Conservation (phyloP, 2,888 invertebrate species). For the Cacoxenus indagator region DNA sequence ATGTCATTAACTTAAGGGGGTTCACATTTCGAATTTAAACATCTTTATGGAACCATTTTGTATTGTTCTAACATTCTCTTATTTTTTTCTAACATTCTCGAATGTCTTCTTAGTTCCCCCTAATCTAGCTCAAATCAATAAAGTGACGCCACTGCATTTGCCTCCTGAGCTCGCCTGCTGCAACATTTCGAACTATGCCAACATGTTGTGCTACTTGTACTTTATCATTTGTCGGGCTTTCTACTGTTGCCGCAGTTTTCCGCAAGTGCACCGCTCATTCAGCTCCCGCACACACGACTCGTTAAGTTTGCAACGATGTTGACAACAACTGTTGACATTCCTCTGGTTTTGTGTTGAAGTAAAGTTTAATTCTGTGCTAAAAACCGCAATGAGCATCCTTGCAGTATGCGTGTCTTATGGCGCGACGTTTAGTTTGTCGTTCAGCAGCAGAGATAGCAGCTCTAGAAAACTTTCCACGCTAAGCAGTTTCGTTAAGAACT, state of each 20-base stretch:
- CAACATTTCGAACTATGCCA: neutral
- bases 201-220: conserved; percentile 1
- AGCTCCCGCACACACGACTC: neutral
- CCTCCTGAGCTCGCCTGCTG: neutral
- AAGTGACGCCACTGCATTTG: neutral
- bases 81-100: too few relatives aligned
- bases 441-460: conserved; percentile 23
- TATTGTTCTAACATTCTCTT: too few relatives aligned
- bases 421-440: neutral
- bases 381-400: conserved; percentile 47
- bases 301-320: neutral
- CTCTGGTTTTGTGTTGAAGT: conserved; percentile 16
- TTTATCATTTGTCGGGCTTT: conserved; percentile 10
- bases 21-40: too few relatives aligned
- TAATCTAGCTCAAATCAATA: too few relatives aligned
- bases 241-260: neutral
- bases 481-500: conserved; percentile 58
- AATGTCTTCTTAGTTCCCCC: too few relatives aligned
- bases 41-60: too few relatives aligned
- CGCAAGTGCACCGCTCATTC: neutral
- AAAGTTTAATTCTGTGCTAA: conserved; percentile 38
- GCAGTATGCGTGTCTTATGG: neutral
- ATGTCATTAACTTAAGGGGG: too few relatives aligned
- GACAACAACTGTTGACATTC: conserved; percentile 10
- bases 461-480: conserved; percentile 51